Percentiles rank a stretch among this genome's conserved stretches.
phyloP scores from a whole-genome alignment of 2,797 vertebrate genomes.

The Myripristis jacobus region DNA sequence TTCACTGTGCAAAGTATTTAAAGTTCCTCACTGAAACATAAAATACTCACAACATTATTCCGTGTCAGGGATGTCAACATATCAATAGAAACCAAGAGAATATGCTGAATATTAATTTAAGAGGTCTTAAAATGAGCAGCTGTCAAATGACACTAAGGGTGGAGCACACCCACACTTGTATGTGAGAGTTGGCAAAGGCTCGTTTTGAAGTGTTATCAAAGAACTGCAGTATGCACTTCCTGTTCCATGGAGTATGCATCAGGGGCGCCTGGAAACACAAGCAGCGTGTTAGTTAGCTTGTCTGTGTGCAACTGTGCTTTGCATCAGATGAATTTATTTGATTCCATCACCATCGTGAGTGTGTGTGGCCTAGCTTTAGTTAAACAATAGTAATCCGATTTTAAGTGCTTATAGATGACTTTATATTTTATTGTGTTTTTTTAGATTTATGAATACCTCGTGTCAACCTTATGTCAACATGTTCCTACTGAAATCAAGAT shows the following conservation, averaged over 20 bases:
- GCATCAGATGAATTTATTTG: slow-evolving; percentile 68
- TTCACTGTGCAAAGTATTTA: slow-evolving; percentile 51
- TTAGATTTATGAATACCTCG: no score
- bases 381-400: no score
- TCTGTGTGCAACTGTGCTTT: slow-evolving; percentile 58
- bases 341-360: slow-evolving; percentile 56
- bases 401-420: no score
- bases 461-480: no score
- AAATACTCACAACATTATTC: slow-evolving; percentile 49
- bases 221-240: slow-evolving; percentile 68
- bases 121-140: slow-evolving; percentile 71
- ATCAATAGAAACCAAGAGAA: slow-evolving; percentile 58
- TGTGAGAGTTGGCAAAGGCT: slow-evolving; percentile 74
- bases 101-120: slow-evolving; percentile 73
- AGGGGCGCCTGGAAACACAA: slow-evolving; percentile 74
- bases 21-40: slow-evolving; percentile 48
- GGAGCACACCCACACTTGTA: slow-evolving; percentile 69
- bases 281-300: slow-evolving; percentile 71
- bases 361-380: no score
- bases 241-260: slow-evolving; percentile 72
- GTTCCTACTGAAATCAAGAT: no score
- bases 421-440: no score
- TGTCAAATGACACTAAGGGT: slow-evolving; percentile 74
- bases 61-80: slow-evolving; percentile 39
- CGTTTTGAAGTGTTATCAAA: slow-evolving; percentile 82